phyloP scores from a whole-genome alignment of 2,888 invertebrate genomes.

The Fabriciana adippe region DNA sequence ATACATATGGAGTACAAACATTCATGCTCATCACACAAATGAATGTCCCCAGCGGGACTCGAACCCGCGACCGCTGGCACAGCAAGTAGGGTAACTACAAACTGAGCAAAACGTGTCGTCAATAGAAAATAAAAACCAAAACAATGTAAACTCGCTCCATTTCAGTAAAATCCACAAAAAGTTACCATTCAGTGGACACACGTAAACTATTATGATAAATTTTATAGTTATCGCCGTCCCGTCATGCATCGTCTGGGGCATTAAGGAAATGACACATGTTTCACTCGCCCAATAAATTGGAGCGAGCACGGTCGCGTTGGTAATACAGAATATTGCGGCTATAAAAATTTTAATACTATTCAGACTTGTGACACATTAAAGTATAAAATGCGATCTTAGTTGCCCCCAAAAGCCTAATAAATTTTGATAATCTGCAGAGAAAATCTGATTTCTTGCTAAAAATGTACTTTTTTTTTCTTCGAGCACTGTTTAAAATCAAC shows the following conservation, averaged over 20 bases:
- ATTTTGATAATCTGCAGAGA: no score
- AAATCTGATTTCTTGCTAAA: no score
- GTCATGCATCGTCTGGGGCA: conserved; percentile 16
- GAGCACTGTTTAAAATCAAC: background rate
- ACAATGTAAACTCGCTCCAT: background rate
- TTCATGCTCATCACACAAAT: no score
- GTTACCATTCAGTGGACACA: background rate
- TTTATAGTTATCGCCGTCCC: background rate
- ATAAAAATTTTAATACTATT: conserved; percentile 37
- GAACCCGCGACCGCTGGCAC: no score
- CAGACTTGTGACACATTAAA: conserved; percentile 1
- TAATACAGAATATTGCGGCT: conserved; percentile 36
- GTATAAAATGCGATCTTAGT: background rate
- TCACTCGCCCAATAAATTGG: conserved; percentile 28
- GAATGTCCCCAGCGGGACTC: no score
- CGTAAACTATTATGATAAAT: conserved; percentile 16
- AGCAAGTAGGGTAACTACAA: no score
- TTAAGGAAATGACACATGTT: conserved; percentile 36
- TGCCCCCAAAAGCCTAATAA: no score
- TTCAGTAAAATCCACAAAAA: background rate
- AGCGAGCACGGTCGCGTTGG: conserved; percentile 31
- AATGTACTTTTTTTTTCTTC: no score
- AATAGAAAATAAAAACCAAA: no score
- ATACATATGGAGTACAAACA: no score
- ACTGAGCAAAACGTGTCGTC: no score